Evolutionary conservation across 2,888 invertebrate species (phyloP).

Genomic region (Coelinius sp.): DNA sequence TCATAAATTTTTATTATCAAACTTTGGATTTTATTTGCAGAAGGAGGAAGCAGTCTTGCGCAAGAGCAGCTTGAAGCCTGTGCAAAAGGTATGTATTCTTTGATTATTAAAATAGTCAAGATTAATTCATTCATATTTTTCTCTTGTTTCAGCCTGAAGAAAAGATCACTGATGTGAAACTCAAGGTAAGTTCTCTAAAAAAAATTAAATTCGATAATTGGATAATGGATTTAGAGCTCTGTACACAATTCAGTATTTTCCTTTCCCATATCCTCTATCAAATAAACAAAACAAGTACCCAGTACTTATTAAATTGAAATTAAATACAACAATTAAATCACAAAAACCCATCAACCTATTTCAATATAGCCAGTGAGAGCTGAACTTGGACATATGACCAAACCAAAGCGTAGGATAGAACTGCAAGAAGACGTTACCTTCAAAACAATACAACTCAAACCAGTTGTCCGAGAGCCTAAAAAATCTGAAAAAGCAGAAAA

Average conservation of each 20-base stretch:
- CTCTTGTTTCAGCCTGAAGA: conserved; percentile 54
- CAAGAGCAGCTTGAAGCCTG: conserved; percentile 59
- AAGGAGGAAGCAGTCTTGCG: conserved; percentile 58
- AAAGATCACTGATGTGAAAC: conserved; percentile 65
- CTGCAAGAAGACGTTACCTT: conserved; percentile 73
- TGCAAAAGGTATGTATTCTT: conserved; percentile 55
- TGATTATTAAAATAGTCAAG: too few relatives aligned
- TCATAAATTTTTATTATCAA: background rate
- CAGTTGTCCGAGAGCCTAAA: conserved; percentile 69
- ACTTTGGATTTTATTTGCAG: conserved; percentile 56
- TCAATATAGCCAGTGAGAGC: conserved; percentile 62
- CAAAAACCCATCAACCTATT: conserved; percentile 26
- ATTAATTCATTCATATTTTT: too few relatives aligned
- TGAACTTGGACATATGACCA: conserved; percentile 65
- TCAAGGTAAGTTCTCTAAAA: conserved; percentile 66
- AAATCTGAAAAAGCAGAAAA: conserved; percentile 61
- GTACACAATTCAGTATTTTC: too few relatives aligned
- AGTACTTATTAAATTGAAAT: background rate
- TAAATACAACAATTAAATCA: background rate
- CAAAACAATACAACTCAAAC: conserved; percentile 76
- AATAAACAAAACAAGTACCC: background rate
- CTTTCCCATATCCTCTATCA: too few relatives aligned
- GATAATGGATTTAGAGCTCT: too few relatives aligned
- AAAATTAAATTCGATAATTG: too few relatives aligned
- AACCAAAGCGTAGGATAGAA: conserved; percentile 70